Base-by-base conservation (phyloP, 2,888 invertebrate species). In the Drosophila mayaguana region DNA sequence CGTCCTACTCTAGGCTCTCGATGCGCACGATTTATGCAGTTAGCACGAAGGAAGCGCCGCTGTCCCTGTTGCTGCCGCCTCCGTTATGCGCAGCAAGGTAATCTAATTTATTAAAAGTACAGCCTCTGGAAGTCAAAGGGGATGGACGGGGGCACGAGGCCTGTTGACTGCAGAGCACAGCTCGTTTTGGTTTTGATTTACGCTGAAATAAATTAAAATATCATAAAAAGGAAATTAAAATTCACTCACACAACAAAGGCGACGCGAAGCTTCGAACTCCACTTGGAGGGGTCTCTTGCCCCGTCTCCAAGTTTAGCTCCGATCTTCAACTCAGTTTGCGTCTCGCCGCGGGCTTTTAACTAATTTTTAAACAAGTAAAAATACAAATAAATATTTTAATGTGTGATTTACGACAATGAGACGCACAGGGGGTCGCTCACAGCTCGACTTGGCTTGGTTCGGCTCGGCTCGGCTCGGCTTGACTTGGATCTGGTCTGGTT, bases 171-270 rank as follows among this genome's bases (percentile, higher is more conserved):
- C 51, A 68, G 63, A 67, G 70, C 53, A 51, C 62, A 74, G 72
- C 84, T 87, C 83, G 89, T 91, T 91, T 87, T 72, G 85, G 76
- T 82, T 83, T 88, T 91, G 91, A 91, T 91, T 91, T 91, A 91
- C 90, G 90, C 85, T 82, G 81, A 91, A 91, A 91, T 91, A 91
- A 91, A 91, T 91, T 91, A 91, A 91, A 91, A 91, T 91, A 91
- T 91, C 89, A 91, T 91, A 91, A 91, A 91, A 90, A 90, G 90
- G 90, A 91, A 91, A 91, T 91, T 91, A 91, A 91, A 91, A 90
- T 91, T 91, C 90, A 89, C 89, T 91, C 84, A 78, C 60, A 86
- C 75, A 86, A 83, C 83, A 85, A 85, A 83, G 70, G 75, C 59
- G 45, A 38, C 20, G 45, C 25, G 28, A 32, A 54, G 55, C 18